These are phyloP conservation scores for Malurus cyaneus DNA, from an alignment of 2,113 vertebrate genomes.

Conservation along the genomic window DNA sequence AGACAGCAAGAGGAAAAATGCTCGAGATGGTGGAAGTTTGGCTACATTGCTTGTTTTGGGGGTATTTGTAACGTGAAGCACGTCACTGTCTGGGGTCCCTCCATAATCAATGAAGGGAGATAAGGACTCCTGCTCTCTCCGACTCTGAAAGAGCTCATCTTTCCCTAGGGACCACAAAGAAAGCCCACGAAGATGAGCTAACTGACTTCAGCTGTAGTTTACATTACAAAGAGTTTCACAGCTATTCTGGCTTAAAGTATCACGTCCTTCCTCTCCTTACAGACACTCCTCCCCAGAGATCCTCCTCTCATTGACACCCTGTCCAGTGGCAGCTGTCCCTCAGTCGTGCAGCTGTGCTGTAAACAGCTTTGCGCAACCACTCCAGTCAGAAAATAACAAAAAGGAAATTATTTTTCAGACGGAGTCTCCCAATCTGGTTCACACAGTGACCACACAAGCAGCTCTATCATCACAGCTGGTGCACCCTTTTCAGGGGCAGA, in stretches of 20 bases:
- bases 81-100: neutral
- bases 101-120: neutral
- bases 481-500: neutral
- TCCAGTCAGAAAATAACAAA: neutral
- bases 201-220: neutral
- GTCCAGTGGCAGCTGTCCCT: neutral
- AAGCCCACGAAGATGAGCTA: conserved; percentile 13
- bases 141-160: conserved; percentile 20
- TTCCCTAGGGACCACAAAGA: neutral
- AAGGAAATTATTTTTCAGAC: neutral
- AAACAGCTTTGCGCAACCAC: neutral
- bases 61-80: neutral
- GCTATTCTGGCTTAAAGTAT: neutral
- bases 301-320: conserved; percentile 2
- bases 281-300: neutral
- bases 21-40: neutral
- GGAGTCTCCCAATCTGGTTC: neutral
- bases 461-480: neutral
- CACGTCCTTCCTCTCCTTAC: neutral
- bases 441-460: neutral
- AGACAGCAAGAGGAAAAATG: neutral
- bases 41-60: neutral
- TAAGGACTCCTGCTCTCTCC: conserved; percentile 15
- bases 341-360: neutral
- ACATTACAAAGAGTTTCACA: conserved; percentile 8